These are phyloP conservation scores for Xiphophorus couchianus DNA, from an alignment of 2,113 vertebrate genomes.

Conservation along the genomic window DNA sequence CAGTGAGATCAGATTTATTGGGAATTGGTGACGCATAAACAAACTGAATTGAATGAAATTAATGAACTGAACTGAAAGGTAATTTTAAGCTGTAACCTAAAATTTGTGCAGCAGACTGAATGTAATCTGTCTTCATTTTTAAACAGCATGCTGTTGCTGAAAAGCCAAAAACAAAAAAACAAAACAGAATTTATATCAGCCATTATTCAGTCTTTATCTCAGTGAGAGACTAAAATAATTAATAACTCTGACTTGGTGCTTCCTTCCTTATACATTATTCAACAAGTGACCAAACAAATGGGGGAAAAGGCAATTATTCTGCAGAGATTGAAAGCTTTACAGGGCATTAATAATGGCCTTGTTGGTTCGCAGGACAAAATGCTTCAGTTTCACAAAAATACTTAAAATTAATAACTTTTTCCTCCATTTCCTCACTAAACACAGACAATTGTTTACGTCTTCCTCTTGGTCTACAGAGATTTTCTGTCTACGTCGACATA, in stretches of 20 bases:
- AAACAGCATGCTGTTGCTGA: background rate
- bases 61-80: background rate
- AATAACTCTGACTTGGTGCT: background rate
- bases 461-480: background rate
- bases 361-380: background rate
- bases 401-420: background rate
- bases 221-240: conserved; percentile 4
- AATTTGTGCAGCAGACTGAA: background rate
- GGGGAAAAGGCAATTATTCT: conserved; percentile 7
- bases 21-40: too few species aligned
- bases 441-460: background rate
- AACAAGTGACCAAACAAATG: conserved; percentile 11
- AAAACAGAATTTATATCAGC: conserved; percentile 3
- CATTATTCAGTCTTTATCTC: background rate
- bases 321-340: conserved; percentile 12
- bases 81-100: background rate
- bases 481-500: background rate
- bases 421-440: background rate
- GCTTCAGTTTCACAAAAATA: background rate
- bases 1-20: too few species aligned
- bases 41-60: background rate
- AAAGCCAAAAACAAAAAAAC: background rate
- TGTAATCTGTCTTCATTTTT: background rate
- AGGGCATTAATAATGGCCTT: conserved; percentile 4
- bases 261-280: conserved; percentile 7